Evolutionary conservation across 2,113 vertebrate species (phyloP).

Genomic region (Chaetodon auriga): DNA sequence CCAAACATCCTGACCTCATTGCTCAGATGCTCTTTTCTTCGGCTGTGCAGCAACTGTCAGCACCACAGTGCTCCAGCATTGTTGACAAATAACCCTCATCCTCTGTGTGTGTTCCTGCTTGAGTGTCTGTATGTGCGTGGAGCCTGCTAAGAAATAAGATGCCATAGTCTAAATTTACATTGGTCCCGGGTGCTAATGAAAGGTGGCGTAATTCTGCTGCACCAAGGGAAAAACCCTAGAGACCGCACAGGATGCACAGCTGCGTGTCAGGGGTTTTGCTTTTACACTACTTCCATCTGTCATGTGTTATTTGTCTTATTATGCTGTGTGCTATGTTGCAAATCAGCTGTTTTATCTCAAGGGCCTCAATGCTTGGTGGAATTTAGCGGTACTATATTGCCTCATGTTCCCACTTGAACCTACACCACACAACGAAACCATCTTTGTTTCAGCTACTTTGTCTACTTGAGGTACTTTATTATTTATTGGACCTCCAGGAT

Average conservation of each 20-base stretch:
- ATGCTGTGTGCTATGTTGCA: not conserved
- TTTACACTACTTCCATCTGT: not conserved
- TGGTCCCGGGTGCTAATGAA: constrained; percentile 20
- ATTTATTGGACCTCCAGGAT: not conserved
- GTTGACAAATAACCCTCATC: constrained; percentile 7
- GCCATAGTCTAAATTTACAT: constrained; percentile 31
- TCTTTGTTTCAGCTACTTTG: not conserved
- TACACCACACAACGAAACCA: not conserved
- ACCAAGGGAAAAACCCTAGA: not conserved
- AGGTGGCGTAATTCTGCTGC: constrained; percentile 19
- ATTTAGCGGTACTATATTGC: not conserved
- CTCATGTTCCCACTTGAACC: not conserved
- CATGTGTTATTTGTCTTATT: not conserved
- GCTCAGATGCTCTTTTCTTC: constrained; percentile 35
- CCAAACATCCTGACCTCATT: constrained; percentile 49
- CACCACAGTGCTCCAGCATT: not conserved
- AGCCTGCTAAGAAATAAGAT: constrained; percentile 25
- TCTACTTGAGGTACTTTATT: not conserved
- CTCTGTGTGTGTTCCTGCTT: not conserved
- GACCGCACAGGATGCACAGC: constrained; percentile 49
- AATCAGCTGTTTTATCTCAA: not conserved
- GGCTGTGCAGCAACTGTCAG: constrained; percentile 34
- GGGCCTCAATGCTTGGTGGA: not conserved
- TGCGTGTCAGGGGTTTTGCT: not conserved
- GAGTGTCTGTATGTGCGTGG: not conserved